Evolutionary conservation across 2,113 vertebrate species (phyloP), one percentile per base, ranked within the genome.

Genomic region (Scatophagus argus): DNA sequence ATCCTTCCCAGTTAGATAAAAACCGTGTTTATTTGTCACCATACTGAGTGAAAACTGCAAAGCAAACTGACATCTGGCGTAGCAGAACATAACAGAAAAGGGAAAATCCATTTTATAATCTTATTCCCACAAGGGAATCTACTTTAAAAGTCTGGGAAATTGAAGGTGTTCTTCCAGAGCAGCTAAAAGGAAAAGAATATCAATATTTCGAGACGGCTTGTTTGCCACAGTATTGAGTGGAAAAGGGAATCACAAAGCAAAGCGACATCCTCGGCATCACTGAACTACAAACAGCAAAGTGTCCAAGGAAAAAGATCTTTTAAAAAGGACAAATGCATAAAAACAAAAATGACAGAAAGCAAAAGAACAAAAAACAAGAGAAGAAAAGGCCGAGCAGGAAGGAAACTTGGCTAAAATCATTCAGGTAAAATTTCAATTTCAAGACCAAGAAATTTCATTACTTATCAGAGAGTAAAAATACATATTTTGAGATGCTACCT

Each of bases 201-300:
- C 58, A 16, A 73, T 67, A 63, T 27, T 60, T 72, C 0, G 14
- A 49, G n/a, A 25, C 3, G 14, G 34, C 55, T 47, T 62, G 17
- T 56, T 77, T 73, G 51, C 31, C 0, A 9, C 25, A 19, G n/a
- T 38, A 56, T n/a, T 34, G 74, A 55, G 10, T 55, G 47, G 27
- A 44, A 67, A 52, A 29, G 51, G 11, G 29, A 43, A 38, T 39
- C 1, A 27, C 11, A 63, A 39, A 64, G 23, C n/a, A 43, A 41
- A 60, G 3, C 1, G 6, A 38, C 46, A 52, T 56, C 59, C 41
- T 56, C 49, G 29, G 16, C 12, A 6, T 31, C 41, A 56, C 4
- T 32, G 6, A 31, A 25, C 39, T 23, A 21, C n/a, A 49, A 38
- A 14, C 54, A 66, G 12, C 11, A n/a, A 8, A 49, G 34, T 10